Evolutionary conservation across 2,888 invertebrate species (phyloP).

Genomic region (Alcis repandata): DNA sequence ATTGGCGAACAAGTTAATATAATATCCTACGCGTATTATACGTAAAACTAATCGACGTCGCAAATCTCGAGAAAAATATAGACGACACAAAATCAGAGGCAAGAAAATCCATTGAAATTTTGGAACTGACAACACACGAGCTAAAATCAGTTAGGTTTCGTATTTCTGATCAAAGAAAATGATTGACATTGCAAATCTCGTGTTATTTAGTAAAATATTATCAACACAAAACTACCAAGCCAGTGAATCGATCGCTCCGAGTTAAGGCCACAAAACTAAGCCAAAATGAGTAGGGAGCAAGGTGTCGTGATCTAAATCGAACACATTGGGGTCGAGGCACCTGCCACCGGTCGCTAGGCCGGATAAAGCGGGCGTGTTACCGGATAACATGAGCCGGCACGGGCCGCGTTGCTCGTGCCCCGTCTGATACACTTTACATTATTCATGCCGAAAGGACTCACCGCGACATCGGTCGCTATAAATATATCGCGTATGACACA

Average conservation of each 20-base stretch:
- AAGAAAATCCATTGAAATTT: background rate
- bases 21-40: background rate
- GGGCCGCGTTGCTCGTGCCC: conserved; percentile 58
- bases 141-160: conserved; percentile 13
- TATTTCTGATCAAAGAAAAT: conserved; percentile 24
- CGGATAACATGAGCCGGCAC: conserved; percentile 56
- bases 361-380: conserved; percentile 58
- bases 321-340: conserved; percentile 60
- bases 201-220: too few species aligned
- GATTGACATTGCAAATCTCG: background rate
- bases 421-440: conserved; percentile 58
- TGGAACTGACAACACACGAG: background rate
- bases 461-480: conserved; percentile 44
- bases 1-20: background rate
- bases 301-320: conserved; percentile 48
- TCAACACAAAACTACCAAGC: too few species aligned
- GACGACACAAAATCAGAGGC: background rate
- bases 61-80: background rate
- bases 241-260: too few species aligned
- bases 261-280: background rate
- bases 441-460: conserved; percentile 62
- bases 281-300: conserved; percentile 7
- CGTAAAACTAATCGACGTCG: background rate
- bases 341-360: conserved; percentile 55
- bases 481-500: conserved; percentile 46